Evolutionary conservation across 2,113 vertebrate species (phyloP).

Genomic region (Sitta europaea): DNA sequence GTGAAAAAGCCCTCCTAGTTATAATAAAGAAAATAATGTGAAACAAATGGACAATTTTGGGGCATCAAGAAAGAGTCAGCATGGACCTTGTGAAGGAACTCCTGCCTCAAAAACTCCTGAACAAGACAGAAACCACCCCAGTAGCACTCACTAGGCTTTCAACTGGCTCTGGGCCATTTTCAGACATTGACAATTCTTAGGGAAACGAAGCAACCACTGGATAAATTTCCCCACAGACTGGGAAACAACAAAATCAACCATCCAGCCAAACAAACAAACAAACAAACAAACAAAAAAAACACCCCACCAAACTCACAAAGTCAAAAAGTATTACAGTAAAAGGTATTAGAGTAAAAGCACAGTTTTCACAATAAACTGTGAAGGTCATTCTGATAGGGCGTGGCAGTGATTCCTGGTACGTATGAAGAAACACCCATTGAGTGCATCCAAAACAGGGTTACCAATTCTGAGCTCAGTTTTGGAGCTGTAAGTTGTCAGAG

Average conservation of each 20-base stretch:
- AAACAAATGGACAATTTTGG: rapidly evolving
- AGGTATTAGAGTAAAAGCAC: not conserved
- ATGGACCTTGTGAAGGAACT: not conserved
- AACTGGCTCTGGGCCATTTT: rapidly evolving
- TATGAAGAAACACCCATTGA: not conserved
- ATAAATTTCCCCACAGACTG: not conserved
- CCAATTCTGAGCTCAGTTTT: not conserved
- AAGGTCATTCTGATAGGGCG: not conserved
- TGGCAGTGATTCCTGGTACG: not conserved
- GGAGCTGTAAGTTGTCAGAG: not conserved
- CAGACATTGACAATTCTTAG: rapidly evolving
- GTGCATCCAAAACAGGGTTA: not conserved
- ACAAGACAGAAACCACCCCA: not conserved
- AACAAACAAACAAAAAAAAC: not conserved
- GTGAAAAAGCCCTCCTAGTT: not conserved
- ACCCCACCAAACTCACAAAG: not conserved
- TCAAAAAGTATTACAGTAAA: no score
- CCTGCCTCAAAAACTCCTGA: not conserved
- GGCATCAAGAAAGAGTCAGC: not conserved
- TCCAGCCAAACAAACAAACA: not conserved
- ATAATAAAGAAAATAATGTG: not conserved
- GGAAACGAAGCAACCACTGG: not conserved
- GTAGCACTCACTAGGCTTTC: not conserved
- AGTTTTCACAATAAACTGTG: not conserved
- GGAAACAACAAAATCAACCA: not conserved